Percentiles rank a stretch among this genome's conserved stretches.
Conservation (phyloP, 2,888 invertebrate species). For the Amorpha juglandis region DNA sequence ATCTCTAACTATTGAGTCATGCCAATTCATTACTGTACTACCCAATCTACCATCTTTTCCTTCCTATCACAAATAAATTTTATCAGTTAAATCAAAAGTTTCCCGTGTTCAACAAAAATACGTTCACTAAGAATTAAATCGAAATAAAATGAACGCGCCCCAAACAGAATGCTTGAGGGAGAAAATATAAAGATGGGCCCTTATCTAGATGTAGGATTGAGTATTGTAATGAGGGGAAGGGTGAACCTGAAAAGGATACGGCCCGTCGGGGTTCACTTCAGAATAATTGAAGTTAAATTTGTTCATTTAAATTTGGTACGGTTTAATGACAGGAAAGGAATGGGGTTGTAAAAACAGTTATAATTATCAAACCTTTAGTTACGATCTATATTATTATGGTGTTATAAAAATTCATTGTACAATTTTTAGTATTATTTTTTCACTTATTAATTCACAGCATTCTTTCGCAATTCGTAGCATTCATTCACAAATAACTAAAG, state of each 20-base stretch:
- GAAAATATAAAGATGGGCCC: conserved; percentile 75
- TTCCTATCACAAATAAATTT: conserved; percentile 65
- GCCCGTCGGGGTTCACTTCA: conserved; percentile 74
- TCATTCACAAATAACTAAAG: too few relatives aligned
- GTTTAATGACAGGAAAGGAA: conserved; percentile 57
- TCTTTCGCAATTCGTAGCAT: too few relatives aligned
- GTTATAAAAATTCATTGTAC: background rate
- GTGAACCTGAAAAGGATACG: conserved; percentile 79
- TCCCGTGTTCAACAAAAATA: conserved; percentile 67
- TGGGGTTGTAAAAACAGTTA: conserved; percentile 27
- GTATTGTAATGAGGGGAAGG: conserved; percentile 80
- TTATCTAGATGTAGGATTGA: conserved; percentile 82
- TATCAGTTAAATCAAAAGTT: conserved; percentile 74
- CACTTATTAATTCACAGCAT: too few relatives aligned
- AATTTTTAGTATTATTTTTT: too few relatives aligned
- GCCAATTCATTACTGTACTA: conserved; percentile 47
- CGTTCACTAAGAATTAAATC: conserved; percentile 76
- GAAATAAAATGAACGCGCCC: conserved; percentile 77
- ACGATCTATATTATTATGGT: background rate
- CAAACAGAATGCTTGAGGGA: conserved; percentile 63
- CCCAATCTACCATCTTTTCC: conserved; percentile 16
- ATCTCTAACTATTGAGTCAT: conserved; percentile 29
- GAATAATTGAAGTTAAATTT: conserved; percentile 84
- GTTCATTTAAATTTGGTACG: conserved; percentile 76
- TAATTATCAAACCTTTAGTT: conserved; percentile 6